A percentile compares a stretch with the other conserved stretches of the same genome.
Evolutionary conservation across 2,888 invertebrate genomes (phyloP).

Genomic region (Dinocampus coccinellae): DNA sequence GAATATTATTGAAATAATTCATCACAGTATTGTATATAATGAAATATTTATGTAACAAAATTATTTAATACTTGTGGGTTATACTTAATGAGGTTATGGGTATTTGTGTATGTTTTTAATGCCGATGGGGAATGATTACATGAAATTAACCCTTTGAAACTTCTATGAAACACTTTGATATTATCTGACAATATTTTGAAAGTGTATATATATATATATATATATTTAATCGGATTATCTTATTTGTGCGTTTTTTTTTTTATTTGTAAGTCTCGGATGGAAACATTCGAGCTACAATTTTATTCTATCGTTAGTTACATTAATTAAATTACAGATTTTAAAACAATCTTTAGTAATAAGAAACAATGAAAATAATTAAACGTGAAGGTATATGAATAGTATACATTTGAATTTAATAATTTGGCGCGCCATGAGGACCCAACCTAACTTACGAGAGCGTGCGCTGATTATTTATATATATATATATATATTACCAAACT

Average conservation of each 20-base stretch:
- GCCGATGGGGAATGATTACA: neutral
- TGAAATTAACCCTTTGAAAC: constrained; percentile 4
- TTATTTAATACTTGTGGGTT: too few relatives aligned
- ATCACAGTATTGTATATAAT: too few relatives aligned
- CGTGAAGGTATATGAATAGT: too few relatives aligned
- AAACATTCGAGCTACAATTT: neutral
- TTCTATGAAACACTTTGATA: neutral
- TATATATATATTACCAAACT: neutral
- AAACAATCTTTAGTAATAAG: neutral
- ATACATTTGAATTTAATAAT: neutral
- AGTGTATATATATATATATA: neutral
- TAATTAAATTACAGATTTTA: neutral
- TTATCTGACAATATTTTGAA: neutral
- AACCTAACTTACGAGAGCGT: neutral
- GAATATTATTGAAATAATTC: too few relatives aligned
- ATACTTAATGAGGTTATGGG: too few relatives aligned
- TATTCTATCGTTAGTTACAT: neutral
- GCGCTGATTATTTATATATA: neutral
- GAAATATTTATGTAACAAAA: too few relatives aligned
- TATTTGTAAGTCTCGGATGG: neutral
- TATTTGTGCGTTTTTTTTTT: neutral
- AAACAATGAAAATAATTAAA: too few relatives aligned
- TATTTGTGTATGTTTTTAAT: too few relatives aligned
- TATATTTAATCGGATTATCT: neutral
- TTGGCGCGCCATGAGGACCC: neutral